Evolutionary conservation across 2,113 vertebrate genomes (phyloP).

Genomic region (Anguilla japonica): DNA sequence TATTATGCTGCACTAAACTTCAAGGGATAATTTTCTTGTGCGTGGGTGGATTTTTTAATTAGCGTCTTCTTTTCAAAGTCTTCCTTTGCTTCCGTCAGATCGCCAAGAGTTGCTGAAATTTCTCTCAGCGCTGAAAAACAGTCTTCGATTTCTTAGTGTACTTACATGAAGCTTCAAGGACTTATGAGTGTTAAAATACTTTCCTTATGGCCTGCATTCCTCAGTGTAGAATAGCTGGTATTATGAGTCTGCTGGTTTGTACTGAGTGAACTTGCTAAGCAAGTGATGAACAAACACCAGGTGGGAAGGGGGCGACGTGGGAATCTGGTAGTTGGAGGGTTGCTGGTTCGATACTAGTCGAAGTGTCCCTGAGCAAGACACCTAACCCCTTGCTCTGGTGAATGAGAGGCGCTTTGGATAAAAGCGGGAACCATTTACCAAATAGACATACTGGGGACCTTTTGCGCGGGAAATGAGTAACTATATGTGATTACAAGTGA

Average conservation of each 20-base stretch:
- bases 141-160: constrained; percentile 19
- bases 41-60: not conserved
- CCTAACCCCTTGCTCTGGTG: too few species aligned
- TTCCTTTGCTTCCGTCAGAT: not conserved
- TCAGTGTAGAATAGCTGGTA: not conserved
- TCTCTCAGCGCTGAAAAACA: not conserved
- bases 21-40: not conserved
- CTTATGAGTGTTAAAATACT: not conserved
- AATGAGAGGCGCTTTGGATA: too few species aligned
- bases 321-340: too few species aligned
- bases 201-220: not conserved
- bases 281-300: not conserved
- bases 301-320: too few species aligned
- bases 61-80: not conserved
- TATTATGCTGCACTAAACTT: not conserved
- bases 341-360: too few species aligned
- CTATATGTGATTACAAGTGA: not conserved
- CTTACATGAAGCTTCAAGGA: not conserved
- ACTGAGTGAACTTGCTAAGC: not conserved
- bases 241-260: not conserved
- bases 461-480: not conserved
- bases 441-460: not conserved
- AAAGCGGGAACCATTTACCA: too few species aligned
- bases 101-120: not conserved
- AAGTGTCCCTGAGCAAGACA: too few species aligned